phyloP scores from a whole-genome alignment of 2,888 invertebrate species.

The Hydrotaea diabolus region DNA sequence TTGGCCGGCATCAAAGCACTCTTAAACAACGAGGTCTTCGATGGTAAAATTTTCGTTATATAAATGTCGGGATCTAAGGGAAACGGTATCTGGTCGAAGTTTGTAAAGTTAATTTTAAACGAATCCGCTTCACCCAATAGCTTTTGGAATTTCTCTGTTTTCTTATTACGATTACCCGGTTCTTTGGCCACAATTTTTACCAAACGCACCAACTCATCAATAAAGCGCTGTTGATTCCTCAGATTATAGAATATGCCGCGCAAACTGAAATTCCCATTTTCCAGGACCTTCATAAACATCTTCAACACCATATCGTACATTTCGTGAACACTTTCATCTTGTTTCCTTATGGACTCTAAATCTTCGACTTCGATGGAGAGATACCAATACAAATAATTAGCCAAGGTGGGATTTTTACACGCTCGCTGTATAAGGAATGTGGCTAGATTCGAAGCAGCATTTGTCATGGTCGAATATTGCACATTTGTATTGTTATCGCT shows the following conservation, averaged over 20 bases:
- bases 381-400: conserved; percentile 99
- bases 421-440: conserved; percentile 95
- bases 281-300: conserved; percentile 89
- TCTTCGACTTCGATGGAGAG: conserved; percentile 96
- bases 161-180: conserved; percentile 94
- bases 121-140: conserved; percentile 90
- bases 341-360: conserved; percentile 86
- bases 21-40: conserved; percentile 96
- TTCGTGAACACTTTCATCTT: conserved; percentile 87
- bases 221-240: conserved; percentile 92
- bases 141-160: conserved; percentile 93
- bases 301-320: conserved; percentile 96
- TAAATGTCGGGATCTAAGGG: conserved; percentile 95
- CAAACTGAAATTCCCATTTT: conserved; percentile 86
- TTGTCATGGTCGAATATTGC: conserved; percentile 67
- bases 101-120: conserved; percentile 92
- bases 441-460: conserved; percentile 86
- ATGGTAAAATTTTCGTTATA: conserved; percentile 93
- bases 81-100: conserved; percentile 95
- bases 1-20: conserved; percentile 97
- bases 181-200: conserved; percentile 94
- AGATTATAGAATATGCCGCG: conserved; percentile 89
- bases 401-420: conserved; percentile 92
- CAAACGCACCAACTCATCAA: conserved; percentile 93
- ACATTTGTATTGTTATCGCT: conserved; percentile 78